Evolutionary conservation across 2,888 invertebrate species (phyloP), one percentile per base, ranked within the genome.

Genomic region (Troilus luridus): DNA sequence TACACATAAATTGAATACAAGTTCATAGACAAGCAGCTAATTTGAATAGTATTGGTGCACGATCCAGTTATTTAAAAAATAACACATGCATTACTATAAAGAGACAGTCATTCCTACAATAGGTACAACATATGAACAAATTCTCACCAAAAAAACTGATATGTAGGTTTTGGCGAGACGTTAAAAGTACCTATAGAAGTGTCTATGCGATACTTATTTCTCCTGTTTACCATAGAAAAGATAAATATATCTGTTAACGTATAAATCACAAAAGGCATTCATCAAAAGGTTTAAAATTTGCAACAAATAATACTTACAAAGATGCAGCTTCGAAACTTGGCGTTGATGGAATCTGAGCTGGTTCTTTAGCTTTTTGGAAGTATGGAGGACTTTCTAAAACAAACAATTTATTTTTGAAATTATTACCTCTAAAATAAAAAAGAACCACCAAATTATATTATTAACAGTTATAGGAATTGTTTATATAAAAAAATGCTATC

Each of bases 141-240:
- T 85, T 56, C 85, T 85, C 85, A 85, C 85, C 85, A 85, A 85
- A 54, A 85, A 54, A n/a, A 85, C 56, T 54, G 85, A 56, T 56
- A 85, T 11, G 85, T n/a, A 56, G 85, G n/a, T 54, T 56, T 85
- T 85, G 85, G 85, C 85, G 56, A 56, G 21, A 17, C 56, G 56
- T 85, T 85, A 41, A 5, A 85, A 85, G 56, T 85, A 85, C 56
- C 56, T 41, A 85, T 1, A 56, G 56, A 56, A 85, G 85, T 85
- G n/a, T 85, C 85, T n/a, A 56, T 85, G 11, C 56, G 85, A 41
- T 56, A 85, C n/a, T 85, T 85, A 85, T 56, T 85, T 85, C 85
- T 85, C 58, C 85, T 85, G 85, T 10, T 77, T 58, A 56, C 5
- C 85, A 85, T 10, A 85, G 11, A 85, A 58, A 85, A 81, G 21